Percentiles rank a stretch among this genome's conserved stretches.
Evolutionary conservation across 2,113 vertebrate species (phyloP).

Genomic region (Rhabdornis inornatus): DNA sequence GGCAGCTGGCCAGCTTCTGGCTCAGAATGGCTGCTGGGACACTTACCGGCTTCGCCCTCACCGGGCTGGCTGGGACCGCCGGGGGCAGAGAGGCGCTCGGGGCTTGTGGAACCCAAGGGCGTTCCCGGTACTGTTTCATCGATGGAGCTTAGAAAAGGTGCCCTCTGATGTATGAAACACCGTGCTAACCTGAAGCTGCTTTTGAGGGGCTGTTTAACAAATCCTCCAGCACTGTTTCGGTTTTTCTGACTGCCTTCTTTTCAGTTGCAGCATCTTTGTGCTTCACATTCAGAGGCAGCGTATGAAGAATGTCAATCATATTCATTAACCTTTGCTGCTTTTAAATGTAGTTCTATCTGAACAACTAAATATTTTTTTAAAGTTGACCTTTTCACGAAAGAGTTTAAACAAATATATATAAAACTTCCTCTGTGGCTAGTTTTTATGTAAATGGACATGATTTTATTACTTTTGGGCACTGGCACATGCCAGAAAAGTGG

Average conservation of each 20-base stretch:
- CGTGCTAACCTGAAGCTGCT: neutral
- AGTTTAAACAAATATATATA: neutral
- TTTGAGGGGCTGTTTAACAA: neutral
- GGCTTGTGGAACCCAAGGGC: fast-evolving
- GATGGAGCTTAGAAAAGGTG: fast-evolving
- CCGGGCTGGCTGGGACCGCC: fast-evolving
- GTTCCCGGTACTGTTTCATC: fast-evolving
- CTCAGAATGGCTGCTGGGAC: no score
- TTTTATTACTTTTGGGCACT: neutral
- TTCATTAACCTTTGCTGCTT: neutral
- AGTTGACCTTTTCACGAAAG: neutral
- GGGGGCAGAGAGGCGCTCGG: fast-evolving
- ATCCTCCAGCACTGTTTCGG: fast-evolving
- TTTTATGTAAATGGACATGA: neutral
- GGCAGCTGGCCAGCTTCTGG: no score
- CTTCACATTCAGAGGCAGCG: neutral
- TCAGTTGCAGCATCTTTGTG: fast-evolving
- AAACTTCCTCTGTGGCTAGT: neutral
- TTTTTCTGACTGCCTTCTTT: neutral
- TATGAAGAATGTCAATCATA: no score
- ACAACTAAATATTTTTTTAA: neutral
- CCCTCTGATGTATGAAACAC: fast-evolving
- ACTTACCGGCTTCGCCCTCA: neutral
- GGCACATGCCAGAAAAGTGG: neutral
- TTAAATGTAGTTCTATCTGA: neutral